These are phyloP conservation scores for Drosophila kepulauana DNA, from an alignment of 1,140 invertebrate genomes.

Conservation along the genomic window DNA sequence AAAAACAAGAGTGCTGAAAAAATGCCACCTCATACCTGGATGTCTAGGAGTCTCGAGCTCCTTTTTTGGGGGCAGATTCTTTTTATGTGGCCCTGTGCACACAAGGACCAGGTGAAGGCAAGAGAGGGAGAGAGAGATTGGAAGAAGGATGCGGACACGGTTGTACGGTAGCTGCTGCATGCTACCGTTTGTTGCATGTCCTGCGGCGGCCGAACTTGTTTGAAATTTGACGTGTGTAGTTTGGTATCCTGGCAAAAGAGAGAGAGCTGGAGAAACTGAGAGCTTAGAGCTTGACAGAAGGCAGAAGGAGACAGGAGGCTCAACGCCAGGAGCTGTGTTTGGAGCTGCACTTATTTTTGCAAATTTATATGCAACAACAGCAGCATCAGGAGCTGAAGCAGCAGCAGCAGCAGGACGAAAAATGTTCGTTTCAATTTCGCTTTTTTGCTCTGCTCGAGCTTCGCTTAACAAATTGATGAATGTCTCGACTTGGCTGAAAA, in stretches of 20 bases:
- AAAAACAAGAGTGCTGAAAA: slow-evolving; percentile 40
- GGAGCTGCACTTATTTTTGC: slow-evolving; percentile 65
- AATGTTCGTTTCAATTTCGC: slow-evolving; percentile 73
- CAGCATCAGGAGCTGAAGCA: background rate
- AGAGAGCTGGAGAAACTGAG: slow-evolving; percentile 7
- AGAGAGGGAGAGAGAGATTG: background rate
- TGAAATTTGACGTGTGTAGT: slow-evolving; percentile 81
- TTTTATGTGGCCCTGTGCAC: slow-evolving; percentile 20
- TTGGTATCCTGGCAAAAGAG: slow-evolving; percentile 53
- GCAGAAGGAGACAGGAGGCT: background rate
- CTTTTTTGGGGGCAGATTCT: slow-evolving; percentile 29
- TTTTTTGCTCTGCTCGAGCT: slow-evolving; percentile 41
- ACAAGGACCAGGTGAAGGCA: background rate
- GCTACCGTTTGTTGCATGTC: slow-evolving; percentile 69
- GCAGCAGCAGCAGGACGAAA: slow-evolving; percentile 52
- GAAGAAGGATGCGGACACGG: slow-evolving; percentile 17
- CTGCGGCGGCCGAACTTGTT: slow-evolving; percentile 76
- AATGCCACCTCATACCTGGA: slow-evolving; percentile 22
- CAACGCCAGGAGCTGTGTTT: slow-evolving; percentile 1
- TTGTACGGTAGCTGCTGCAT: slow-evolving; percentile 46
- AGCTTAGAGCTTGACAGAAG: background rate
- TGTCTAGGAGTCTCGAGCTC: slow-evolving; percentile 21
- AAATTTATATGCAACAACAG: slow-evolving; percentile 71
- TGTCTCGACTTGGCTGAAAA: slow-evolving; percentile 44
- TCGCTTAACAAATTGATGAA: slow-evolving; percentile 76